Evolutionary conservation across 1,140 invertebrate genomes (phyloP), one percentile per base, ranked within the genome.

Genomic region (Drosophila trapezifrons): DNA sequence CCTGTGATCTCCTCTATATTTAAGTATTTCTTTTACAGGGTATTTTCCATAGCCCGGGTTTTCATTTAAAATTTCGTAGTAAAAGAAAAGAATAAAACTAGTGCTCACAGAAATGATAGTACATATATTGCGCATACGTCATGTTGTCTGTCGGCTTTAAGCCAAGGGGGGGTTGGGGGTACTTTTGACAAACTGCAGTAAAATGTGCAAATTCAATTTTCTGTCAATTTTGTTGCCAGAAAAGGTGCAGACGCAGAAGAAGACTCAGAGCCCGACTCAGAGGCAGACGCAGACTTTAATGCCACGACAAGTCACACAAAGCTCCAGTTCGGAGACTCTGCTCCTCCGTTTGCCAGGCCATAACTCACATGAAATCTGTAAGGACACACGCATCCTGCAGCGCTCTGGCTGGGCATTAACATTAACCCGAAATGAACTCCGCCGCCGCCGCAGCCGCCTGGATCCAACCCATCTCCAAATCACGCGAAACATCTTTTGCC

Each of bases 141-240:
- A 15, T 67, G 71, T 86, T 78, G 70, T 29, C 56, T 76, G 82
- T 47, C 78, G 66, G 22, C 75, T 87, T 87, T n/a, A n/a, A n/a
- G n/a, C n/a, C n/a, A n/a, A n/a, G n/a, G n/a, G n/a, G n/a, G n/a
- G n/a, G n/a, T n/a, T n/a, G n/a, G n/a, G n/a, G n/a, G n/a, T 35
- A 40, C 76, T 55, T 29, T 70, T 79, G 66, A 78, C 58, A 74
- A 80, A 80, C 62, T 85, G 83, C 83, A 86, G 76, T 66, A 86
- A 86, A 76, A 86, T 87, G 83, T 86, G 84, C 76, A 86, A 86
- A 87, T 87, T 86, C 45, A 80, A 86, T 86, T 87, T 87, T 79
- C 72, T 73, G 70, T 76, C 82, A 87, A 87, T 82, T 82, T 76
- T 29, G 60, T 71, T 67, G 70, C 55, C 57, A 20, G n/a, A 32